A percentile compares a stretch with the other conserved stretches of the same genome.
Conservation (phyloP, 2,113 vertebrate species). For the Haliaeetus leucogaster region DNA sequence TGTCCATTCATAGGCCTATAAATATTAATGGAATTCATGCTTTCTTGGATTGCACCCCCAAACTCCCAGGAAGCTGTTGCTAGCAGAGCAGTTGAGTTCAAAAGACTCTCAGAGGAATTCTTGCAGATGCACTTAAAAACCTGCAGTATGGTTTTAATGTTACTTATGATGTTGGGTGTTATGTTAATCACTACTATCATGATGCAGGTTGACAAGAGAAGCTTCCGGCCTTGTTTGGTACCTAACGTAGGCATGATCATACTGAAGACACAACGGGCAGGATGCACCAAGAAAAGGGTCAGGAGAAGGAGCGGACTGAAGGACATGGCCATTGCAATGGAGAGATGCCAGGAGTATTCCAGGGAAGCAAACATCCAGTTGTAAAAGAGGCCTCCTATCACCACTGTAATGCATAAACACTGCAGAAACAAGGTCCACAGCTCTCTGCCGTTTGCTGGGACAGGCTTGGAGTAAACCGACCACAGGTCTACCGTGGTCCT, state of each 20-base stretch:
- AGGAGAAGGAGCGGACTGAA: slow-evolving; percentile 74
- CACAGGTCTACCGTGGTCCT: slow-evolving; percentile 57
- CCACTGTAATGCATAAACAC: slow-evolving; percentile 66
- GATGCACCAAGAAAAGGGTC: slow-evolving; percentile 79
- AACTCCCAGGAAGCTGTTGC: slow-evolving; percentile 72
- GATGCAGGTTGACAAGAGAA: slow-evolving; percentile 81
- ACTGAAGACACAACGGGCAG: slow-evolving; percentile 85
- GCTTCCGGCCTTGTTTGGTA: slow-evolving; percentile 83
- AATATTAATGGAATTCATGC: not conserved
- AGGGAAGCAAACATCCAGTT: slow-evolving; percentile 82
- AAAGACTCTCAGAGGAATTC: slow-evolving; percentile 79
- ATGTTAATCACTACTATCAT: slow-evolving; percentile 79
- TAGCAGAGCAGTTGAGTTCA: slow-evolving; percentile 81
- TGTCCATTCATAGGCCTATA: slow-evolving; percentile 43
- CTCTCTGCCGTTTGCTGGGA: slow-evolving; percentile 69
- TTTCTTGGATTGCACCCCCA: slow-evolving; percentile 35
- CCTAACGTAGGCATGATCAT: slow-evolving; percentile 83
- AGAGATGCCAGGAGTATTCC: slow-evolving; percentile 63
- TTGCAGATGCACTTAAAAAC: slow-evolving; percentile 84
- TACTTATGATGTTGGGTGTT: slow-evolving; percentile 82
- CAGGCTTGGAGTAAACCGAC: slow-evolving; percentile 79
- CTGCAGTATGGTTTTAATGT: slow-evolving; percentile 73
- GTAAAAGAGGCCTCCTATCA: slow-evolving; percentile 73
- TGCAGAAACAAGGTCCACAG: slow-evolving; percentile 76
- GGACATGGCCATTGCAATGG: not conserved